Base-by-base conservation (phyloP, 2,888 invertebrate species). In the Diaphora mendica region DNA sequence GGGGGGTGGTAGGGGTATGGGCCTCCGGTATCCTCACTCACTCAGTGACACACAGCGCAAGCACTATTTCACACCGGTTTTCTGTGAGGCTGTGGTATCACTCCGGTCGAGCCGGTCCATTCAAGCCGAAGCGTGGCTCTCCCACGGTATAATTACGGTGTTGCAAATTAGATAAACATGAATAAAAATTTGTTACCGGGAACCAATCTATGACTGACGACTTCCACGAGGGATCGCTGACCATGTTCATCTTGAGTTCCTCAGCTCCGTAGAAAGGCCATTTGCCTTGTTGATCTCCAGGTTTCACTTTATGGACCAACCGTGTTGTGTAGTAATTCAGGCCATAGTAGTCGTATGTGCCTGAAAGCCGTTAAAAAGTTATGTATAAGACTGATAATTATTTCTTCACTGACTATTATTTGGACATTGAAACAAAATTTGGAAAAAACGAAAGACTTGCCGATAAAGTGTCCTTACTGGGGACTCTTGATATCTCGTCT, bases 331-430 rank as follows among this genome's bases (percentile, higher is more conserved):
- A 89, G 68, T 87, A 82, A 71, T 88, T 89, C 8, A 89, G 35
- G 0, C 80, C 88, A 66, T 77, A 87, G 71, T 80, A 89, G 72
- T 89, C 88, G 26, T 83, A 85, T 0, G 89, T 86, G 0, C 89
- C 89, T 89, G 74, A 11, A 70, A 70, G 3, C 1, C 5, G 35
- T n/a, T 42, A 44, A 59, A 1, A 64, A 44, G 20, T 7, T 20
- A 11, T 23, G 23, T 20, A 5, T n/a, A 0, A n/a, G 26, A 59
- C 13, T 26, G 13, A 3, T 26, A 13, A 13, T 26, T 20, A 55
- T 8, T 59, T 59, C 4, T 59, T 26, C 15, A 26, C 15, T 8
- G 23, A 9, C 11, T 11, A n/a, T 3, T 3, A n/a, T 55, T 23
- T 20, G 8, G 48, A 17, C 15, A 44, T 39, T 39, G 0, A 2